phyloP scores from a whole-genome alignment of 2,113 vertebrate species.

The Paramormyrops kingsleyae region DNA sequence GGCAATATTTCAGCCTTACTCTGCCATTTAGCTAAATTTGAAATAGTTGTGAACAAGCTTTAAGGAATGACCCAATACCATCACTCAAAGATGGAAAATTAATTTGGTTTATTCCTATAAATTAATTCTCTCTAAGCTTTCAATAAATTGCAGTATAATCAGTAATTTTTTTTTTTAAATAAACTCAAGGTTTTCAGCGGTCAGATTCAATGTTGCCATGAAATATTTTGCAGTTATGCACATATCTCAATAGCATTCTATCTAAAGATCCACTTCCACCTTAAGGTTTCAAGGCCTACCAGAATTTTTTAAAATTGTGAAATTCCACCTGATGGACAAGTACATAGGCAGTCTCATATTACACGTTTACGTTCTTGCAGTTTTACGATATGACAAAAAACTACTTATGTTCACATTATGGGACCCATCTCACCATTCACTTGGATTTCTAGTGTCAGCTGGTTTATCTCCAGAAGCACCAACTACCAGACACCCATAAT shows the following conservation, averaged over 20 bases:
- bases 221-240: neutral
- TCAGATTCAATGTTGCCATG: neutral
- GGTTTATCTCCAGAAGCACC: constrained; percentile 24
- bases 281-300: neutral
- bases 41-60: neutral
- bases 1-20: neutral
- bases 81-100: neutral
- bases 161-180: neutral
- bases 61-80: neutral
- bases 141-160: neutral
- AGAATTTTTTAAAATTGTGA: neutral
- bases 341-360: neutral
- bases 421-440: constrained; percentile 19
- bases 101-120: neutral
- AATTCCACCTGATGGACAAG: neutral
- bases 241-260: neutral
- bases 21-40: neutral
- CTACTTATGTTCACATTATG: neutral
- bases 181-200: neutral
- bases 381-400: neutral
- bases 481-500: constrained; percentile 13
- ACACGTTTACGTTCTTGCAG: neutral
- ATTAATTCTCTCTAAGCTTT: neutral
- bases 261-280: neutral
- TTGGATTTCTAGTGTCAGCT: neutral